These are phyloP conservation scores for Arenaria interpres DNA, from an alignment of 2,113 vertebrate species.

Conservation along the genomic window DNA sequence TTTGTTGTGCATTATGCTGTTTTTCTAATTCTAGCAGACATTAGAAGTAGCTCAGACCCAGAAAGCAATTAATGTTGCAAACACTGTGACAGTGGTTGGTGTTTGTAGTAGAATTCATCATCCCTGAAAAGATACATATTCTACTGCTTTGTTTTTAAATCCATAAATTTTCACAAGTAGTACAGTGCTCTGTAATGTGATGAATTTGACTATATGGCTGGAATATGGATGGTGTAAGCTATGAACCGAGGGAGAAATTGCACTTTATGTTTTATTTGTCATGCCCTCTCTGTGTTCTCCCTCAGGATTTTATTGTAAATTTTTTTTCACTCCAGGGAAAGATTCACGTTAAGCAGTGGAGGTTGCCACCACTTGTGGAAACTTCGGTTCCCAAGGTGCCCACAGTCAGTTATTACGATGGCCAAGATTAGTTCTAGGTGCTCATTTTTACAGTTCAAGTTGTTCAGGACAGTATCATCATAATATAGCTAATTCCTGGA, in stretches of 20 bases:
- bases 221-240: neutral
- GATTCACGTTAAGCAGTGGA: neutral
- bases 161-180: neutral
- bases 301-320: neutral
- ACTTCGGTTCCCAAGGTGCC: neutral
- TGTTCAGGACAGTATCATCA: neutral
- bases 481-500: neutral
- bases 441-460: neutral
- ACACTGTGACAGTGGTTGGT: neutral
- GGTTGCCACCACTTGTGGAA: neutral
- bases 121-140: slow-evolving; percentile 26
- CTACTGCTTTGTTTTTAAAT: slow-evolving; percentile 5
- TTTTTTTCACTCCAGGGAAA: neutral
- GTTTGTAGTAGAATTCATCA: slow-evolving; percentile 9
- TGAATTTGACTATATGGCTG: neutral
- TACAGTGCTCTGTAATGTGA: neutral
- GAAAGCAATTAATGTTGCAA: slow-evolving; percentile 4
- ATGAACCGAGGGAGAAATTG: neutral
- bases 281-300: neutral
- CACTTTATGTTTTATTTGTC: neutral
- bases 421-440: neutral
- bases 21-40: neutral
- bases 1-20: neutral
- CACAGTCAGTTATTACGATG: neutral
- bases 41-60: neutral